phyloP scores from a whole-genome alignment of 2,888 invertebrate genomes.

The Smittia aterrima region DNA sequence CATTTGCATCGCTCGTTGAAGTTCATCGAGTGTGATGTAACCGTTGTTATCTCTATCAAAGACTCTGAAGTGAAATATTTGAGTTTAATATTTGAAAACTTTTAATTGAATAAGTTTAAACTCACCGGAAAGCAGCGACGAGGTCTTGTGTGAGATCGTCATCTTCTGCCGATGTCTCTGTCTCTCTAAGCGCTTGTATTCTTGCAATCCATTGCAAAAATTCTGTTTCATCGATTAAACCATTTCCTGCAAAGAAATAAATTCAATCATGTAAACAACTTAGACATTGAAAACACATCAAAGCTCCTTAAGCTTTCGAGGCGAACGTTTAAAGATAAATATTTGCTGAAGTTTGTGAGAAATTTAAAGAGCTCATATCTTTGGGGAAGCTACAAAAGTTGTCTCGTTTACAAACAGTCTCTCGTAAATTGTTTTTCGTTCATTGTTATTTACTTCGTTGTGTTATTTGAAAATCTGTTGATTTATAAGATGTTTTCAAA shows the following conservation, averaged over 20 bases:
- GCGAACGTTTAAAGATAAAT: too few relatives aligned
- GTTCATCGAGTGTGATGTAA: conserved; percentile 78
- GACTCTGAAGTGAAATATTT: conserved; percentile 57
- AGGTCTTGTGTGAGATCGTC: conserved; percentile 73
- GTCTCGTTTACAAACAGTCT: too few relatives aligned
- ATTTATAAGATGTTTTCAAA: too few relatives aligned
- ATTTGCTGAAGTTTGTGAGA: too few relatives aligned
- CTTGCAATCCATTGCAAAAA: conserved; percentile 75
- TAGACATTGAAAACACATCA: background rate
- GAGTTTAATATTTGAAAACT: too few relatives aligned
- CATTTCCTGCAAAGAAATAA: conserved; percentile 60
- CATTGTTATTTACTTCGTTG: too few relatives aligned
- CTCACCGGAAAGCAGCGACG: conserved; percentile 77
- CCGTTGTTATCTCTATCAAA: conserved; percentile 90
- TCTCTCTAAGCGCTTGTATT: conserved; percentile 67
- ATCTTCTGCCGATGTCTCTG: conserved; percentile 54
- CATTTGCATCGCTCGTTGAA: conserved; percentile 76
- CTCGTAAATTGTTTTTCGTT: too few relatives aligned
- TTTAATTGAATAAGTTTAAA: conserved; percentile 28
- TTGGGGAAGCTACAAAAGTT: too few relatives aligned
- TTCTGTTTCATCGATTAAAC: conserved; percentile 73
- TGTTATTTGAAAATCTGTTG: too few relatives aligned
- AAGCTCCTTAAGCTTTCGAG: too few relatives aligned
- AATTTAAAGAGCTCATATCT: too few relatives aligned
- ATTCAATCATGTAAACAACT: too few relatives aligned